These are phyloP conservation scores for Tachuris rubrigastra DNA, from an alignment of 2,113 vertebrate genomes.

Conservation along the genomic window DNA sequence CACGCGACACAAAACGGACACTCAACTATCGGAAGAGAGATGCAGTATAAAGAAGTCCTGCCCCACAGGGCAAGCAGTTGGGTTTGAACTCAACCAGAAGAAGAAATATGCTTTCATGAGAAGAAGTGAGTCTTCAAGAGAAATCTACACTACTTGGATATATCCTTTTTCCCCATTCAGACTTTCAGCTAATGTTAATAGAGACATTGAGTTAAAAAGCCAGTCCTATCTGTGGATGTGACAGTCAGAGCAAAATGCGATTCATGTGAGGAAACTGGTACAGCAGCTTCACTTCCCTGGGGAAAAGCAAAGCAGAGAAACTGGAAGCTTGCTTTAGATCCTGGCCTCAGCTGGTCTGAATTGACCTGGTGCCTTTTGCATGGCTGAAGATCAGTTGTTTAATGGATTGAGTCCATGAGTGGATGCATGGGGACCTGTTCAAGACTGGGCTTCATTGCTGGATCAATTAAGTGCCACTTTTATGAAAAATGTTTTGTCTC, in stretches of 20 bases:
- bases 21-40: neutral
- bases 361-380: neutral
- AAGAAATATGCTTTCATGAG: neutral
- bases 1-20: neutral
- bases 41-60: neutral
- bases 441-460: neutral
- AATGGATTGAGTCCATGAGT: neutral
- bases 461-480: neutral
- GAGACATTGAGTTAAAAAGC: neutral
- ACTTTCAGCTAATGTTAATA: neutral
- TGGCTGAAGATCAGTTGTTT: neutral
- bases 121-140: neutral
- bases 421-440: neutral
- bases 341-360: neutral
- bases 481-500: neutral
- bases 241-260: neutral
- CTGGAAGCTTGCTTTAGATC: neutral
- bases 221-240: neutral
- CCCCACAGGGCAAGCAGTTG: neutral
- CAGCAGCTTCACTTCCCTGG: neutral
- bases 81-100: neutral
- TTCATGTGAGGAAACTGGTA: neutral
- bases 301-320: neutral
- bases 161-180: neutral
- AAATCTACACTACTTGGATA: neutral